Base-by-base conservation (phyloP, 2,113 vertebrate species). In the Nematolebias whitei region DNA sequence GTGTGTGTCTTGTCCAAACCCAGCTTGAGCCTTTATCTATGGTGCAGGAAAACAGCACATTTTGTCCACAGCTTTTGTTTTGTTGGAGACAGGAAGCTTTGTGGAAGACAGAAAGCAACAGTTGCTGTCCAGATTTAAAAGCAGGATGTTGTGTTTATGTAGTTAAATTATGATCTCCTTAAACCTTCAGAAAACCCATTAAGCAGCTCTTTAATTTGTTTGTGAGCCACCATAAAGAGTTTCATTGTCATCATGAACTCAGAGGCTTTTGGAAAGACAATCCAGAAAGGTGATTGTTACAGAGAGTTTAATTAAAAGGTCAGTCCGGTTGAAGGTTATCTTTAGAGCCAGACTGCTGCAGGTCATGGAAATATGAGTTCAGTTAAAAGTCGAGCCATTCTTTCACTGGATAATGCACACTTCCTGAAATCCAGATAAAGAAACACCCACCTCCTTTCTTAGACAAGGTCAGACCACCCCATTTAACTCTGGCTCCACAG, bases 321-420 rank as follows among this genome's bases (percentile, higher is more conserved):
- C 9, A 2, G 24, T 40, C 48, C 12, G 40, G 51, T 47, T 2
- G 56, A 48, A 66, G 57, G 39, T 76, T 62, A 77, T 79, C 76
- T 71, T 13, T 44, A 52, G 73, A 59, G 48, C 61, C 82, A 76
- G 68, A 20, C 57, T 7, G 55, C 48, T 10, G 13, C 60, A 12
- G 82, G 73, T 66, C 56, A 39, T 24, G 50, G 52, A 77, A 85
- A 85, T 79, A 77, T 2, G 11, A 48, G 66, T 23, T 58, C 40
- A 57, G 54, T 70, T 48, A 44, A 45, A 50, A 19, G 50, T 24
- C 0, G 0, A 68, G 56, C 53, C 60, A 73, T 80, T 80, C 84
- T 79, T 78, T 32, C 24, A 1, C 24, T 20, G 68, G 45, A 65
- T 62, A 64, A 80, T 35, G 38, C 49, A 51, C 52, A 74, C 74